A percentile compares a stretch with the other conserved stretches of the same genome.
These are phyloP conservation scores for Drosophila dives DNA, from an alignment of 2,888 invertebrate genomes.

Conservation along the genomic window DNA sequence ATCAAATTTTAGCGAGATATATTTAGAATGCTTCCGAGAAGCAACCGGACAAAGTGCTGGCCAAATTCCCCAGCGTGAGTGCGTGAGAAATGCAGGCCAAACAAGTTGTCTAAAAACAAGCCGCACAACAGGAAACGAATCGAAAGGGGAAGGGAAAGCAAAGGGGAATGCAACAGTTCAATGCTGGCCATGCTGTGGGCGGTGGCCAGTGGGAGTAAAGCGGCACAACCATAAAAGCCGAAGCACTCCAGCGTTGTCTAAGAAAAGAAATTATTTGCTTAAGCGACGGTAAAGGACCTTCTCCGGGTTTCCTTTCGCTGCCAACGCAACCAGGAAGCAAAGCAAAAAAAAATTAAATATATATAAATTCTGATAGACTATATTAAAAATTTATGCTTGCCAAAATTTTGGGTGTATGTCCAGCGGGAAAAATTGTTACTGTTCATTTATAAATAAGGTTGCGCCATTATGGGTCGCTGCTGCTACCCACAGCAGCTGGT, in stretches of 20 bases:
- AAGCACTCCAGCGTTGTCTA: slow-evolving; percentile 47
- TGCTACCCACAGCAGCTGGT: slow-evolving; percentile 29
- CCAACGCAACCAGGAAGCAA: slow-evolving; percentile 30
- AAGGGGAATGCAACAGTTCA: slow-evolving; percentile 30
- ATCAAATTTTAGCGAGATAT: not conserved
- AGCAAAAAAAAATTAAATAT: slow-evolving; percentile 10
- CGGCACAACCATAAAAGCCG: slow-evolving; percentile 62
- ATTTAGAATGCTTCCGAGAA: slow-evolving; percentile 29
- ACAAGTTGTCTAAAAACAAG: slow-evolving; percentile 65
- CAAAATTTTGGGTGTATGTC: slow-evolving; percentile 76
- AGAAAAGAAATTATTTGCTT: slow-evolving; percentile 78
- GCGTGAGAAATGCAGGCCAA: slow-evolving; percentile 73
- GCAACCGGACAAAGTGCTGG: slow-evolving; percentile 46
- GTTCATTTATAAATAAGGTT: slow-evolving; percentile 79
- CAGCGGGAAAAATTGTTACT: slow-evolving; percentile 75
- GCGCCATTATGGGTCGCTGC: slow-evolving; percentile 47
- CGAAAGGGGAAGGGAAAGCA: not conserved
- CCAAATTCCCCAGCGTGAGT: slow-evolving; percentile 62
- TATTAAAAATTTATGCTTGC: slow-evolving; percentile 68
- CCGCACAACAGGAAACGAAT: slow-evolving; percentile 65
- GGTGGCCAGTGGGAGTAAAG: slow-evolving; percentile 27
- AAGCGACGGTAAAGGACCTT: slow-evolving; percentile 71
- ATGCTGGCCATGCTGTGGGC: slow-evolving; percentile 26
- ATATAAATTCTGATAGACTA: slow-evolving; percentile 22
- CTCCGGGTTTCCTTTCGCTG: slow-evolving; percentile 56